Evolutionary conservation across 1,140 invertebrate genomes (phyloP), one percentile per base, ranked within the genome.

Genomic region (Scaptomyza pallida): DNA sequence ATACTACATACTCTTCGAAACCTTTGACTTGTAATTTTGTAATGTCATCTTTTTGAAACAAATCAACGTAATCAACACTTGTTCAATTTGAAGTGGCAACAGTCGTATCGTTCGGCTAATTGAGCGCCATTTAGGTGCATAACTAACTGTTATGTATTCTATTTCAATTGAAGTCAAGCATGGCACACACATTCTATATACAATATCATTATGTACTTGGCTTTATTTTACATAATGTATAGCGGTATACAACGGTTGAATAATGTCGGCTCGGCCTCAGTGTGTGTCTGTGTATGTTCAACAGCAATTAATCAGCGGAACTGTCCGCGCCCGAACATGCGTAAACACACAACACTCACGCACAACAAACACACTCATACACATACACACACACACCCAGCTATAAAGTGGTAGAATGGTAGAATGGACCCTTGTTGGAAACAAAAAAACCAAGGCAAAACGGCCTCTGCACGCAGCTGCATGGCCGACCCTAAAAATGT

Each of bases 261-360:
- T 82, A 78, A 83, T 82, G 79, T 68, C 78, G 48, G 60, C 48
- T 44, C 26, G 70, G 75, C 75, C 77, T 23, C n/a, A 2, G 19
- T 21, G 26, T 30, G 26, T 9, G 26, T 30, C 6, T 35, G 33
- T 86, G 82, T 86, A 74, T 86, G 81, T 56, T 88, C 81, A 88
- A 71, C 67, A 54, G 82, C 82, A 86, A 86, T 86, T 86, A 86
- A 86, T 86, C 81, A 88, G 81, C 81, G 81, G 73, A 81, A 88
- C 81, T 85, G 81, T 86, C 82, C 82, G 82, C 81, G 80, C 82
- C 73, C 78, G 73, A 78, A 86, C 77, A 86, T 85, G 80, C 80
- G 80, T 83, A 78, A 85, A 82, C 62, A 56, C 30, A 72, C 55
- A 9, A 2, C 35, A 16, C 17, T 41, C 35, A 23, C 19, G 2